Percentiles rank a stretch among this genome's conserved stretches.
Evolutionary conservation across 2,888 invertebrate species (phyloP).

Genomic region (Apeira syringaria): DNA sequence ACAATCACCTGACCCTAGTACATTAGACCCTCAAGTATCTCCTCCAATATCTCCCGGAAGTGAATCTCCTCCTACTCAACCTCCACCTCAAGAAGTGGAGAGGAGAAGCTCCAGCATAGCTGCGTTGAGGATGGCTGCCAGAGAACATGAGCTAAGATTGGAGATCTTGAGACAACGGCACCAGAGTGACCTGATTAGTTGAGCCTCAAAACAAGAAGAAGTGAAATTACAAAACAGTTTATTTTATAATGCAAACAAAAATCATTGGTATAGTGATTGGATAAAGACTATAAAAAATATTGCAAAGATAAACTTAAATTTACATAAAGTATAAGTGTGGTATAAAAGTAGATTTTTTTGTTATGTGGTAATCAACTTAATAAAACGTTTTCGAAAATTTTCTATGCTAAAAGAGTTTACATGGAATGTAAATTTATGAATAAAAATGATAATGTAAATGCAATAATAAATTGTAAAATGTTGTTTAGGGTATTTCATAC

Average conservation of each 20-base stretch:
- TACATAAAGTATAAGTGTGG: no score
- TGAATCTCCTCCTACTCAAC: constrained; percentile 75
- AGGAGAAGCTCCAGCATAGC: constrained; percentile 94
- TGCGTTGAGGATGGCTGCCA: constrained; percentile 92
- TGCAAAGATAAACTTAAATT: no score
- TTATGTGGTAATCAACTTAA: no score
- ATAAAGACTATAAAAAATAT: no score
- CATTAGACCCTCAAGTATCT: constrained; percentile 65
- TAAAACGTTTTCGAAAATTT: no score
- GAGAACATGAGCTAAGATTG: constrained; percentile 94
- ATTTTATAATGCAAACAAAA: no score
- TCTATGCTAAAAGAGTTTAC: no score
- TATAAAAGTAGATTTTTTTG: no score
- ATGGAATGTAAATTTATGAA: no score
- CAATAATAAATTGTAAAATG: constrained; percentile 15
- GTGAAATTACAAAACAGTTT: background rate
- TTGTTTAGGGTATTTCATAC: constrained; percentile 14
- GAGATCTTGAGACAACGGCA: constrained; percentile 92
- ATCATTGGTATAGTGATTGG: no score
- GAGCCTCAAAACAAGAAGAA: constrained; percentile 52
- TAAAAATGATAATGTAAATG: no score
- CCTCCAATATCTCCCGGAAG: constrained; percentile 81
- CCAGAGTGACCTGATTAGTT: constrained; percentile 90
- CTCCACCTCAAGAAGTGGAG: constrained; percentile 88
- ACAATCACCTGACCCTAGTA: constrained; percentile 62